Evolutionary conservation across 2,888 invertebrate species (phyloP), one percentile per base, ranked within the genome.

Genomic region (Erebia aethiops): DNA sequence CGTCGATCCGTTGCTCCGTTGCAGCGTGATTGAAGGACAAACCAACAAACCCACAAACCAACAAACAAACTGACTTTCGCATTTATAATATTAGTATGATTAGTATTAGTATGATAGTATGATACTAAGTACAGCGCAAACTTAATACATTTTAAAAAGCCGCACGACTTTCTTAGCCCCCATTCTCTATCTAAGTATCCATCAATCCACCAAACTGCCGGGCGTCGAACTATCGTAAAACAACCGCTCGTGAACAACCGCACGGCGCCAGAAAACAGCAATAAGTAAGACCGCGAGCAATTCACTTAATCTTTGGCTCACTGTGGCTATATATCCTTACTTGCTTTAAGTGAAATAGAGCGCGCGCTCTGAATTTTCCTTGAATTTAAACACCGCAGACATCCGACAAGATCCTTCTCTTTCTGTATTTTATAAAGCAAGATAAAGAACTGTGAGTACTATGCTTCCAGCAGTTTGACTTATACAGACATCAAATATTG

Each of bases 251-350:
- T 62, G 64, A 71, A 70, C 73, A 73, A 73, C 74, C 74, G 62
- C 70, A 60, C 65, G 64, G 71, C 69, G 67, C 74, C 73, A 73
- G 73, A 73, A 74, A 75, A 75, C 71, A 75, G 71, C 67, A 70
- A 76, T 73, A 75, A 75, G 73, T 74, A 73, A 74, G 71, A 71
- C 72, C 74, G 67, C 68, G 52, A 71, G 71, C 75, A 67, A 71
- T 75, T 72, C 72, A 71, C 75, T 72, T 72, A 75, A 74, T 74
- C 74, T 75, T 71, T 72, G 62, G 69, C 70, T 70, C 71, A 71
- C 68, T 69, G 73, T 65, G 57, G 60, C 63, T 21, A 71, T 73
- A 71, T 67, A 67, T 71, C 56, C 69, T 72, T 70, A 65, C 69
- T 73, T 71, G 67, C 67, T 65, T 71, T 69, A 74, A 71, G 71